phyloP scores from a whole-genome alignment of 2,797 vertebrate species.

The Distichodus sexfasciatus region DNA sequence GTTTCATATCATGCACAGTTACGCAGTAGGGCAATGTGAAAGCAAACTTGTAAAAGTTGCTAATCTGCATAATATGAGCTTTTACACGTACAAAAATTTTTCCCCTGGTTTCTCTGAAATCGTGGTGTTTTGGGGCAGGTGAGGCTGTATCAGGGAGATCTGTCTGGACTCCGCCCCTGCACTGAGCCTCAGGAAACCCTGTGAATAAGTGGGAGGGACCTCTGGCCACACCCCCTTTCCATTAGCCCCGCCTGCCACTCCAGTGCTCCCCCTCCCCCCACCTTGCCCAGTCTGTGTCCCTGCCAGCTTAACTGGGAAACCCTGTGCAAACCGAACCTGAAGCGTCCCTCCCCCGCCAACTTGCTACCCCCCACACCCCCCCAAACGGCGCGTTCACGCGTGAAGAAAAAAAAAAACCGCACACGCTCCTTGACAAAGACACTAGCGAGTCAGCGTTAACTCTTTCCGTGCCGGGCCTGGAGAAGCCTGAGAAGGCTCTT shows the following conservation, averaged over 20 bases:
- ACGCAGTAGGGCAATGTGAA: too few relatives aligned
- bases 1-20: too few relatives aligned
- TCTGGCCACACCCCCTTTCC: slow-evolving; percentile 75
- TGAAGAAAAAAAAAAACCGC: too few relatives aligned
- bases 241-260: slow-evolving; percentile 71
- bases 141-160: slow-evolving; percentile 57
- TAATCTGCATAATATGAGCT: too few relatives aligned
- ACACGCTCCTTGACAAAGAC: slow-evolving; percentile 57
- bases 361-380: slow-evolving; percentile 34
- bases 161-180: slow-evolving; percentile 71
- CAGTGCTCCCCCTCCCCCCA: slow-evolving; percentile 57
- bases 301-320: slow-evolving; percentile 80
- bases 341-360: slow-evolving; percentile 70
- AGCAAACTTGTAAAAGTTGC: too few relatives aligned
- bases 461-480: slow-evolving; percentile 51
- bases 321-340: slow-evolving; percentile 76
- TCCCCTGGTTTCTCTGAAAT: too few relatives aligned
- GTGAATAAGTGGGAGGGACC: slow-evolving; percentile 65
- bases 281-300: slow-evolving; percentile 79
- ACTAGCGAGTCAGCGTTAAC: slow-evolving; percentile 65
- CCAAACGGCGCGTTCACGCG: too few relatives aligned
- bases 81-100: too few relatives aligned
- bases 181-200: slow-evolving; percentile 75
- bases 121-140: too few relatives aligned
- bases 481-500: slow-evolving; percentile 66